Conservation (phyloP, 2,888 invertebrate genomes). For the Hemicrepidius hirtus region DNA sequence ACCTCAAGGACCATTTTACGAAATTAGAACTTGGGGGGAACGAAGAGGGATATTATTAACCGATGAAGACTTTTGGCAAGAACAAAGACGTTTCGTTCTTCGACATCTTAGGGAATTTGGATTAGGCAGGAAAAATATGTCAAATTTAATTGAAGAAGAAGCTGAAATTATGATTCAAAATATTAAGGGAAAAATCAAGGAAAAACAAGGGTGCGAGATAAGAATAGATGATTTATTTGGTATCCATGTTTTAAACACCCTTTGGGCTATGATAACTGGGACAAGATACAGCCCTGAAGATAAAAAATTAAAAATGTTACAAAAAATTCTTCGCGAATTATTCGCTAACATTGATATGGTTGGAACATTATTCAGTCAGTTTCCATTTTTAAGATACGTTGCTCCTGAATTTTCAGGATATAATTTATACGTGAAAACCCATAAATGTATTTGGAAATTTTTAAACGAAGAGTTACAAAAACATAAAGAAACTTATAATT, state of each 20-base stretch:
- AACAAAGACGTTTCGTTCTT: slow-evolving; percentile 85
- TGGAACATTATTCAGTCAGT: slow-evolving; percentile 86
- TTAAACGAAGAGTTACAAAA: slow-evolving; percentile 81
- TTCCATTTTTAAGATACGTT: slow-evolving; percentile 80
- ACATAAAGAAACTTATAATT: slow-evolving; percentile 80
- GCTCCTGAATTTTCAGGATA: slow-evolving; percentile 88
- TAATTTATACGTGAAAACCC: slow-evolving; percentile 81
- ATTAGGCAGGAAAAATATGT: slow-evolving; percentile 86
- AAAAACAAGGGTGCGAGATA: slow-evolving; percentile 69
- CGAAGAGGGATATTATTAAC: slow-evolving; percentile 82
- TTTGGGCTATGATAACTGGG: slow-evolving; percentile 91
- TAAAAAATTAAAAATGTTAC: slow-evolving; percentile 79
- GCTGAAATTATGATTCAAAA: slow-evolving; percentile 79
- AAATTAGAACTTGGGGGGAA: slow-evolving; percentile 84
- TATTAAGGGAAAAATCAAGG: slow-evolving; percentile 69
- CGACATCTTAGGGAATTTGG: slow-evolving; percentile 88
- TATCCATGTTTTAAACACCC: slow-evolving; percentile 84
- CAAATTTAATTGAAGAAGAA: slow-evolving; percentile 82
- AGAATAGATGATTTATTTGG: slow-evolving; percentile 85
- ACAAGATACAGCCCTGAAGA: slow-evolving; percentile 83
- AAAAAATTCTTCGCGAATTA: slow-evolving; percentile 81
- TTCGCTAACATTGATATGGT: slow-evolving; percentile 88
- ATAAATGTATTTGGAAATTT: slow-evolving; percentile 83
- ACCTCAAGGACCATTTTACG: slow-evolving; percentile 85
- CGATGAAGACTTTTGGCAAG: slow-evolving; percentile 79